Evolutionary conservation across 1,140 invertebrate species (phyloP), one percentile per base, ranked within the genome.

Genomic region (Drosophila lacertosa): DNA sequence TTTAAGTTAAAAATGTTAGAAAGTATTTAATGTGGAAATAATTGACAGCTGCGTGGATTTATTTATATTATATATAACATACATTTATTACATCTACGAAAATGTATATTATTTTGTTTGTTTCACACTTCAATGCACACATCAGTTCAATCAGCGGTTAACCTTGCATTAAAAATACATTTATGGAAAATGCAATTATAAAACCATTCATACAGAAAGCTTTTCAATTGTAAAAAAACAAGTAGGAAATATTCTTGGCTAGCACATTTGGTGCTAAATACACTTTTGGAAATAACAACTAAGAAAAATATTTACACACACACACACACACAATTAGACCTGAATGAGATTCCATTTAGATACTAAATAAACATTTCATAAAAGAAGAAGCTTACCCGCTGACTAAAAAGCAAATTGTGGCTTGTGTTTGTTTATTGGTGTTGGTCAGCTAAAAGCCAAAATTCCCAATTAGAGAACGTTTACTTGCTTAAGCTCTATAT

Each of bases 151-250:
- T 51, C 35, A 74, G 60, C 62, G 40, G 22, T 55, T 62, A 58
- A 77, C 55, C 74, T 77, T 73, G 55, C 74, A 77, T 77, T 77
- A 62, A 73, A 77, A 77, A 40, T 40, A 39, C 62, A 68, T 77
- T 77, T 68, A 77, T 73, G 75, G 74, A 42, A 35, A 47, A 1
- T 16, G 22, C 50, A 77, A 77, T 77, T 77, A 77, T 73, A 47
- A 47, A 72, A 32, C 59, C 59, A 70, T 66, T 72, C 58, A 67
- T 44, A 44, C 32, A 39, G 29, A 1, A 20, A 42, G 2, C 16
- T 15, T 39, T 39, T 39, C 35, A 16, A 40, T 40, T 40, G 10
- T 20, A 11, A 20, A n/a, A 42, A 20, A 20, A 42, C 11, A 35
- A n/a, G 11, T 2, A 11, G 2, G 10, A 3, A 33, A 11, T 10